Evolutionary conservation across 2,888 invertebrate genomes (phyloP), one percentile per base, ranked within the genome.

Genomic region (Conistra vaccinii): DNA sequence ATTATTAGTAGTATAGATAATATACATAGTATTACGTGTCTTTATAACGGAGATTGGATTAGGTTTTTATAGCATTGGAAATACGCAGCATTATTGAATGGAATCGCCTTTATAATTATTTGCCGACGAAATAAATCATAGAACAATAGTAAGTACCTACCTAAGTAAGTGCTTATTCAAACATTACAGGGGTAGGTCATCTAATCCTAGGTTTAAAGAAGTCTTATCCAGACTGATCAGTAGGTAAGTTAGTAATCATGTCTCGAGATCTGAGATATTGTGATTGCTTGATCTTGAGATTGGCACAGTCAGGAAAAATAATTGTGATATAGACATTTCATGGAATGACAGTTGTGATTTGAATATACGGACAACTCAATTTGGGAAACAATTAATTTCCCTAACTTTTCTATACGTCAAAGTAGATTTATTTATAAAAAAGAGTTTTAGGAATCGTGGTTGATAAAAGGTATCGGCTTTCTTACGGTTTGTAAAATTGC

Each of bases 41-140:
- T 32, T 26, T 57, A 35, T 61, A 57, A 60, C 26, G 26, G 17
- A 42, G 60, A 29, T 70, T 68, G 1, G 17, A 53, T 42, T 23
- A 58, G 1, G 26, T 53, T 83, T 74, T 80, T 67, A 65, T 26
- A 4, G 6, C 12, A 39, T 57, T 4, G 62, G 62, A 73, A 73
- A 70, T 67, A n/a, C 55, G 29, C 39, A 65, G 45, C 39, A 23
- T 69, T 69, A 45, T 83, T 83, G 51, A 82, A 65, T 45, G 32
- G 29, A 68, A 70, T 45, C 23, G 42, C 1, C 32, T 48, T 53
- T 55, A 23, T 67, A 69, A 29, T 65, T 26, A 32, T 65, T 60
- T 45, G 17, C 45, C 32, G 29, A 81, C 63, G 48, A 70, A 67
- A 67, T 7, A 58, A 35, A 57, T 68, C 20, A n/a, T 45, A 26